Conservation (phyloP, 2,113 vertebrate genomes). For the Columbina picui region DNA sequence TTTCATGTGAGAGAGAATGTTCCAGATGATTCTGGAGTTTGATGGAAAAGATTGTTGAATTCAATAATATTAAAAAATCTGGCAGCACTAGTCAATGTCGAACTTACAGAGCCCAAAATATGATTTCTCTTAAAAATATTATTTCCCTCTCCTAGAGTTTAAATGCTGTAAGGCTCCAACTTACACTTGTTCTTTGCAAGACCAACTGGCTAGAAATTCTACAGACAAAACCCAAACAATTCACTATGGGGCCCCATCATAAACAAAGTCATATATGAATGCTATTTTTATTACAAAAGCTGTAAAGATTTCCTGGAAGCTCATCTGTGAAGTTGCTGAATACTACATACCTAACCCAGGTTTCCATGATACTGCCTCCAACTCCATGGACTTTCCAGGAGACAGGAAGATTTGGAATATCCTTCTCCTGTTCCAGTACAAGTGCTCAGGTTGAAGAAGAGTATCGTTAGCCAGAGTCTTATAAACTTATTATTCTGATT, state of each 20-base stretch:
- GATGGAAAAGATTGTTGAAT: constrained; percentile 51
- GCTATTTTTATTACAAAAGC: constrained; percentile 53
- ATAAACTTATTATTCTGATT: neutral
- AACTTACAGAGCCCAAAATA: constrained; percentile 16
- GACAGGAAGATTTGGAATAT: neutral
- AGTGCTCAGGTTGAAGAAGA: neutral
- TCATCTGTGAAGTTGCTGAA: constrained; percentile 26
- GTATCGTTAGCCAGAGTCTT: neutral
- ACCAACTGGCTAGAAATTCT: constrained; percentile 18
- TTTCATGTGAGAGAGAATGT: neutral
- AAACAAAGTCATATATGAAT: constrained; percentile 46
- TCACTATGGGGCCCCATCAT: constrained; percentile 22
- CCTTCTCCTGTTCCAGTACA: neutral
- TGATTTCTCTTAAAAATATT: constrained; percentile 44
- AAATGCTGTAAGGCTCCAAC: neutral
- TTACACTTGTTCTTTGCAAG: constrained; percentile 24
- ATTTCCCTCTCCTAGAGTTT: neutral
- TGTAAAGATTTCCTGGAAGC: constrained; percentile 56
- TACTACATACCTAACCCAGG: neutral
- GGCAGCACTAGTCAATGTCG: constrained; percentile 35
- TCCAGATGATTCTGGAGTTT: constrained; percentile 58
- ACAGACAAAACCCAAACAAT: constrained; percentile 43
- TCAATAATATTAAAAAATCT: constrained; percentile 30
- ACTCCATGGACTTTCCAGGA: neutral
- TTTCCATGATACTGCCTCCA: constrained; percentile 24